A percentile compares a stretch with the other conserved stretches of the same genome.
Conservation (phyloP, 2,888 invertebrate species). For the Onchidella celtica region DNA sequence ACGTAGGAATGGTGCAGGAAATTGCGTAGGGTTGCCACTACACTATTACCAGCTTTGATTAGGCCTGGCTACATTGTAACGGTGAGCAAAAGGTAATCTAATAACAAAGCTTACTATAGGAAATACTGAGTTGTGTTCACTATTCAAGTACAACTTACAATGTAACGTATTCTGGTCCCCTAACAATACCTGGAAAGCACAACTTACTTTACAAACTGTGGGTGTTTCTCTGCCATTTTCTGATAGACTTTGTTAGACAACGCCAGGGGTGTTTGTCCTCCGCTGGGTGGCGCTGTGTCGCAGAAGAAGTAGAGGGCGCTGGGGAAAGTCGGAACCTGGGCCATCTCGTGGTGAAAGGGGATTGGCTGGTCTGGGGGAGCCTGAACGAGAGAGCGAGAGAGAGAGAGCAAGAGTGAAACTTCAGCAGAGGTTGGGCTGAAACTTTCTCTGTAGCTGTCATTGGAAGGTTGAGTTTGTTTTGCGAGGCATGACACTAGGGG, state of each 20-base stretch:
- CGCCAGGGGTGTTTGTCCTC: slow-evolving; percentile 69
- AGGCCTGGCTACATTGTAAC: too few relatives aligned
- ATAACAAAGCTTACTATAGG: too few relatives aligned
- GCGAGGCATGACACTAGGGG: not conserved
- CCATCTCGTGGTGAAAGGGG: slow-evolving; percentile 74
- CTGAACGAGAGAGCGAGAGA: not conserved
- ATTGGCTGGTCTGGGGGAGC: slow-evolving; percentile 69
- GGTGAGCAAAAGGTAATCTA: too few relatives aligned
- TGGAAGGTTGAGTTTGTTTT: not conserved
- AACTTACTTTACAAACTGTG: slow-evolving; percentile 57
- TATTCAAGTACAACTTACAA: too few relatives aligned
- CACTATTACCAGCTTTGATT: too few relatives aligned
- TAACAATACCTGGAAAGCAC: too few relatives aligned
- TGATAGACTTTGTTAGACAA: slow-evolving; percentile 63
- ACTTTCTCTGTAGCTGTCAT: not conserved
- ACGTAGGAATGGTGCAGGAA: too few relatives aligned
- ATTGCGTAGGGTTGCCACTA: too few relatives aligned
- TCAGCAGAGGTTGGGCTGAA: not conserved
- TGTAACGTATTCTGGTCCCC: too few relatives aligned
- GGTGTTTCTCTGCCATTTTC: slow-evolving; percentile 54
- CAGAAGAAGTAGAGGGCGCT: slow-evolving; percentile 67
- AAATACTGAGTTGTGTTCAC: too few relatives aligned
- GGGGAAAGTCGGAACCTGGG: slow-evolving; percentile 69
- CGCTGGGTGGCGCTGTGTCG: slow-evolving; percentile 59
- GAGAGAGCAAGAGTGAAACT: not conserved